phyloP scores from a whole-genome alignment of 2,113 vertebrate species.

The Poecilia latipinna region DNA sequence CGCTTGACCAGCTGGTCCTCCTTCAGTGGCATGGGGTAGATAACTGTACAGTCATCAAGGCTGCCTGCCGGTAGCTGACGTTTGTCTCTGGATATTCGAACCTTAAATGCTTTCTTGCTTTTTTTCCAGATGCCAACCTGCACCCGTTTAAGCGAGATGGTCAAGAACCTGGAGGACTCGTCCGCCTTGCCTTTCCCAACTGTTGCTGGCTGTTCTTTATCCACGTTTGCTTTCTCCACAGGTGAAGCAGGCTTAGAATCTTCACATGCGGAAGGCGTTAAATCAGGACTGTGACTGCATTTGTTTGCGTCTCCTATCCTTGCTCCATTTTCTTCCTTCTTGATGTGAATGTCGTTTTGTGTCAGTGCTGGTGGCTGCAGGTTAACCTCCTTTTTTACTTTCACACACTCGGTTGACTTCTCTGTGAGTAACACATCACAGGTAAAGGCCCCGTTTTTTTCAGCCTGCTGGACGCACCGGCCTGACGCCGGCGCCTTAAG shows the following conservation, averaged over 20 bases:
- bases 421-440: not conserved
- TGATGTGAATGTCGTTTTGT: constrained; percentile 19
- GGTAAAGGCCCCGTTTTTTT: constrained; percentile 7
- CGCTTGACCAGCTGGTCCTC: constrained; percentile 86
- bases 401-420: constrained; percentile 26
- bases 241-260: constrained; percentile 14
- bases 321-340: constrained; percentile 27
- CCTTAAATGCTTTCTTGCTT: constrained; percentile 60
- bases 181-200: constrained; percentile 55
- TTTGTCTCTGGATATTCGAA: constrained; percentile 50
- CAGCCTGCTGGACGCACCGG: not conserved
- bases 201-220: constrained; percentile 48
- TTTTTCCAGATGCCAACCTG: constrained; percentile 57
- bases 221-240: constrained; percentile 27
- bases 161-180: constrained; percentile 61
- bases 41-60: constrained; percentile 25
- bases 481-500: not conserved
- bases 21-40: constrained; percentile 82
- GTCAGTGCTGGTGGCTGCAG: constrained; percentile 9
- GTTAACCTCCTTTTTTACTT: constrained; percentile 35
- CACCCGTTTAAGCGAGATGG: constrained; percentile 78
- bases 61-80: constrained; percentile 12
- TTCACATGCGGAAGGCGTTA: not conserved
- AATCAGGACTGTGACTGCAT: not conserved
- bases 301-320: not conserved